phyloP scores from a whole-genome alignment of 1,140 invertebrate genomes.

The Neotoxoptera formosana region DNA sequence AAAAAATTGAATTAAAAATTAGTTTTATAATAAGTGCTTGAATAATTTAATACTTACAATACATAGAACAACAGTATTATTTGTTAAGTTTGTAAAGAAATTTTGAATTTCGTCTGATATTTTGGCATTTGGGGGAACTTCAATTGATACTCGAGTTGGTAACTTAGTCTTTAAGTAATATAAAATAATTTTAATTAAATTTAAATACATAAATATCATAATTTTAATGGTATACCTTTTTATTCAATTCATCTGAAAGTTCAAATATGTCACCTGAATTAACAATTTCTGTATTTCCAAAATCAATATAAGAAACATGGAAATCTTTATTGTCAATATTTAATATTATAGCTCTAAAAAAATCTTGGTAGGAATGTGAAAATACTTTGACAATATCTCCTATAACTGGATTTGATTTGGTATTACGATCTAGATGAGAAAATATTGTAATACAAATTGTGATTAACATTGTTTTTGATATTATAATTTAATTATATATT shows the following conservation, averaged over 20 bases:
- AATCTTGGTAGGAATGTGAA: background rate
- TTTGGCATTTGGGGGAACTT: background rate
- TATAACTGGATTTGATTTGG: background rate
- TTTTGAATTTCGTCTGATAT: background rate
- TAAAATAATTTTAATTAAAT: background rate
- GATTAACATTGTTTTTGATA: background rate
- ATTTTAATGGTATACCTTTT: background rate
- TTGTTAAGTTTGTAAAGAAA: background rate
- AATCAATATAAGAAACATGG: conserved; percentile 49
- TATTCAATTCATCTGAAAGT: conserved; percentile 35
- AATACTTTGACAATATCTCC: conserved; percentile 45
- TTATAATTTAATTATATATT: background rate
- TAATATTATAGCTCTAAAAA: conserved; percentile 34
- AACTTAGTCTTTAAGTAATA: background rate
- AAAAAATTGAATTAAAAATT: background rate
- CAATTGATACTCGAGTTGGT: conserved; percentile 1
- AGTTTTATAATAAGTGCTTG: background rate
- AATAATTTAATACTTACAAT: conserved; percentile 17
- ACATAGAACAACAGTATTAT: background rate
- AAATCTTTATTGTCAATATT: conserved; percentile 7
- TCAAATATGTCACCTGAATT: conserved; percentile 5
- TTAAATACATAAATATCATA: background rate
- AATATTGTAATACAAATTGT: background rate
- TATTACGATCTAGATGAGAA: background rate
- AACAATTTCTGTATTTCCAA: conserved; percentile 35